These are phyloP conservation scores for Leuctra nigra DNA, from an alignment of 2,888 invertebrate species.

Conservation along the genomic window DNA sequence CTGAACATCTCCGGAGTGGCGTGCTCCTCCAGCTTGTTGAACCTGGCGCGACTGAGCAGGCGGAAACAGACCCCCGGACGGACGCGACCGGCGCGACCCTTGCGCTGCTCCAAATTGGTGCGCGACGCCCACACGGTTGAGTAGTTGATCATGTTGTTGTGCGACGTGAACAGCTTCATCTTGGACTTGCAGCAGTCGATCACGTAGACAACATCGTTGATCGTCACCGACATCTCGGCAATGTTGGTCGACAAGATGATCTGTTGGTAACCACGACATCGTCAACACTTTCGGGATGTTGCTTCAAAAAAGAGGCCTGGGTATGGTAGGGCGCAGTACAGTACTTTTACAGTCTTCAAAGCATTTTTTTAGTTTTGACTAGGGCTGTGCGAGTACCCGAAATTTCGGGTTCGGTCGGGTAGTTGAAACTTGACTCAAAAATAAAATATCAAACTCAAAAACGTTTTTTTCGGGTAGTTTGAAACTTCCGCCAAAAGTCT, in stretches of 20 bases:
- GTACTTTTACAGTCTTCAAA: no score
- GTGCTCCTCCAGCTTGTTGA: constrained; percentile 71
- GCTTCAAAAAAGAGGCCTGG: no score
- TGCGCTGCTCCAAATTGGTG: constrained; percentile 91
- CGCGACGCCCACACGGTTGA: constrained; percentile 94
- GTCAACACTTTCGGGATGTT: no score
- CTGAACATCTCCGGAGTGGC: constrained; percentile 97
- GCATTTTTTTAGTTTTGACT: no score
- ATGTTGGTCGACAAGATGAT: constrained; percentile 97
- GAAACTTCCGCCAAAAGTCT: no score
- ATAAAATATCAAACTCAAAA: no score
- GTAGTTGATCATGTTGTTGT: constrained; percentile 98
- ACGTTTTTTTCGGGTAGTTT: no score
- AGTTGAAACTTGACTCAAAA: no score
- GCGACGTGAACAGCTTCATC: constrained; percentile 95
- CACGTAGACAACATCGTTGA: constrained; percentile 96
- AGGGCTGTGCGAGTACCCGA: no score
- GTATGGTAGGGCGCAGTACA: no score
- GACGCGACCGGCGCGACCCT: constrained; percentile 94
- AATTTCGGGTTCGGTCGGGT: no score
- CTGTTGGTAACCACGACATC: no score
- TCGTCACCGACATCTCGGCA: constrained; percentile 96
- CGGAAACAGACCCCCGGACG: constrained; percentile 91
- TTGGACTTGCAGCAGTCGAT: constrained; percentile 97
- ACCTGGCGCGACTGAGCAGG: constrained; percentile 65